Evolutionary conservation across 2,113 vertebrate genomes (phyloP).

Genomic region (Syngnathoides biaculeatus): DNA sequence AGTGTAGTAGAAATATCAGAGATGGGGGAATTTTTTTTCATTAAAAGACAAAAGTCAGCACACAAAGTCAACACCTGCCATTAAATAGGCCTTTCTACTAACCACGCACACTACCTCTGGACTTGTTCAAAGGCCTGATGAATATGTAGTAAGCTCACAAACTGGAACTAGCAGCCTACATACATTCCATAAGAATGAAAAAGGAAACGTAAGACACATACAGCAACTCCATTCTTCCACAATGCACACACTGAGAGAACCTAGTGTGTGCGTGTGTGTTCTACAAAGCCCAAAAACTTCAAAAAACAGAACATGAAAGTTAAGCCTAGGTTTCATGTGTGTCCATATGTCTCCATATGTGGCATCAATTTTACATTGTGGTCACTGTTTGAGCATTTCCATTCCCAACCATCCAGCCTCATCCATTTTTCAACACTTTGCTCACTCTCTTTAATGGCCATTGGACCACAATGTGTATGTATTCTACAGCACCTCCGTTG

Average conservation of each 20-base stretch:
- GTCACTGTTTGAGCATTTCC: constrained; percentile 17
- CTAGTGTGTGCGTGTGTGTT: constrained; percentile 17
- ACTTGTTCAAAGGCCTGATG: constrained; percentile 27
- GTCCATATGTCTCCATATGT: constrained; percentile 16
- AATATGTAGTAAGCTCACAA: constrained; percentile 27
- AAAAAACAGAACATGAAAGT: constrained; percentile 50
- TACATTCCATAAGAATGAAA: constrained; percentile 71
- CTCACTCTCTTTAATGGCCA: constrained; percentile 6
- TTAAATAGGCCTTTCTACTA: neutral
- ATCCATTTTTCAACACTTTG: constrained; percentile 41
- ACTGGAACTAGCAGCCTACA: constrained; percentile 28
- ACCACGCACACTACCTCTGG: neutral
- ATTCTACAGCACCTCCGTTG: constrained; percentile 42
- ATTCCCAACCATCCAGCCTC: constrained; percentile 24
- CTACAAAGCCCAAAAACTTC: constrained; percentile 54
- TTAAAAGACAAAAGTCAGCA: neutral
- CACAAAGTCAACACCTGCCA: neutral
- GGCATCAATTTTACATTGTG: constrained; percentile 44
- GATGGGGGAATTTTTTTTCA: constrained; percentile 49
- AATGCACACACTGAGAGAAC: constrained; percentile 47
- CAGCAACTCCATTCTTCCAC: constrained; percentile 55
- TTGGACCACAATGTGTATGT: constrained; percentile 15
- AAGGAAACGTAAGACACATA: constrained; percentile 64
- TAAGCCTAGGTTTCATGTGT: constrained; percentile 15
- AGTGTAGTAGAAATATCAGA: constrained; percentile 68